Base-by-base conservation (phyloP, 2,797 vertebrate genomes). In the Catostomus latipinnis region DNA sequence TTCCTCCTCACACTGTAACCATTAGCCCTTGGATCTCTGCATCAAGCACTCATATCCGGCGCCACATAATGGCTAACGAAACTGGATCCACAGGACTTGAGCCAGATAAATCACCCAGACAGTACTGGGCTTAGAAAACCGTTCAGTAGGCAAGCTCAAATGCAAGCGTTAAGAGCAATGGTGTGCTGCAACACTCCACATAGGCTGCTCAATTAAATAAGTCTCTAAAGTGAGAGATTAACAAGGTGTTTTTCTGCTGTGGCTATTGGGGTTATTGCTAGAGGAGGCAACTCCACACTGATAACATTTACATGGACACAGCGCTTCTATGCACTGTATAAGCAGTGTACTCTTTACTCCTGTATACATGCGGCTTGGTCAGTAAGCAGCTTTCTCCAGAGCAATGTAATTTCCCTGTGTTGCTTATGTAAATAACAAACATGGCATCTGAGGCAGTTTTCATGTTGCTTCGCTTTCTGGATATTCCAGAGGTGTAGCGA, bases 11-110 rank as follows among this genome's bases (percentile, higher is more conserved):
- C 66, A 87, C 90, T 95, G 93, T 93, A 94, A 94, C 94, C 93
- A 94, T 94, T 94, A 94, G 93, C 93, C 87, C 68, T 83, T 83
- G 79, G 76, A 80, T 86, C 88, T 85, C 61, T 73, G 69, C 81
- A 89, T 87, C 77, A 78, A 73, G 88, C 90, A 90, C 91, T 90
- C 88, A 91, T 90, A 92, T 93, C 92, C 90, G 89, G 92, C 90
- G 90, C 92, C 93, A 91, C 90, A 91, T 93, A 93, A 94, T 91
- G 91, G 90, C 84, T 63, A 70, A 45, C 86, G 93, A 93, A 93
- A 95, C 90, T 85, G 16, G 90, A 95, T 92, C 90, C 86, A 81
- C 6, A 60, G 76, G 87, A 84, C 83, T 10, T 62, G 60, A 85
- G 90, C 81, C 76, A 81, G 83, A 90, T 91, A 89, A 92, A 91